Evolutionary conservation across 2,888 invertebrate species (phyloP).

Genomic region (Cyaniris semiargus): DNA sequence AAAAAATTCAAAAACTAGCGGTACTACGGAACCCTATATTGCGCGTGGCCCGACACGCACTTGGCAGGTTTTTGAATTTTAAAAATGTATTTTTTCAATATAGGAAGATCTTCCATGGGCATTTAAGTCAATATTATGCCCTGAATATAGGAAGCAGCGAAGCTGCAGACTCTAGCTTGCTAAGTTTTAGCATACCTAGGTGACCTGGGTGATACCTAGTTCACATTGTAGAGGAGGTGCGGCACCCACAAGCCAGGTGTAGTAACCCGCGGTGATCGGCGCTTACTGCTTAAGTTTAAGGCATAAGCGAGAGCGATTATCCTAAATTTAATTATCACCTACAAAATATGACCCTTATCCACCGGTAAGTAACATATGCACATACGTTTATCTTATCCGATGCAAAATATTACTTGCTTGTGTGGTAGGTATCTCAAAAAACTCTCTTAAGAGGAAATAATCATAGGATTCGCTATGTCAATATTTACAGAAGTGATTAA

Average conservation of each 20-base stretch:
- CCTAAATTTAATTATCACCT: neutral
- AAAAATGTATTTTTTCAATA: neutral
- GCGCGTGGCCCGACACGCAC: too few species aligned
- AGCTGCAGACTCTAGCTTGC: neutral
- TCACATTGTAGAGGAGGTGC: slow-evolving; percentile 20
- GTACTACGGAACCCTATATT: too few species aligned
- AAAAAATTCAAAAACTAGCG: too few species aligned
- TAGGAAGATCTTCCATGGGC: neutral
- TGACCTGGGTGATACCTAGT: neutral
- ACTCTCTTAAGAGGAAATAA: too few species aligned
- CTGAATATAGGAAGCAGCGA: neutral
- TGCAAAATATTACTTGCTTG: too few species aligned
- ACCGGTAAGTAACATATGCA: too few species aligned
- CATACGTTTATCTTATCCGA: too few species aligned
- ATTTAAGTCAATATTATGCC: neutral
- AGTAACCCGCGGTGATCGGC: slow-evolving; percentile 55
- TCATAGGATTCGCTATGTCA: too few species aligned
- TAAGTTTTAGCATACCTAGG: neutral
- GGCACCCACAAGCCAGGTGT: slow-evolving; percentile 52
- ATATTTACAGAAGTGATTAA: too few species aligned
- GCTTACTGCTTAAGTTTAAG: slow-evolving; percentile 48
- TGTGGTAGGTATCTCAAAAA: too few species aligned
- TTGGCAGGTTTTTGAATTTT: too few species aligned
- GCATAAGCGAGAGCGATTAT: slow-evolving; percentile 6
- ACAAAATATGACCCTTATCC: too few species aligned